These are phyloP conservation scores for Campoplex capitator DNA, from an alignment of 2,888 invertebrate species.

Conservation along the genomic window DNA sequence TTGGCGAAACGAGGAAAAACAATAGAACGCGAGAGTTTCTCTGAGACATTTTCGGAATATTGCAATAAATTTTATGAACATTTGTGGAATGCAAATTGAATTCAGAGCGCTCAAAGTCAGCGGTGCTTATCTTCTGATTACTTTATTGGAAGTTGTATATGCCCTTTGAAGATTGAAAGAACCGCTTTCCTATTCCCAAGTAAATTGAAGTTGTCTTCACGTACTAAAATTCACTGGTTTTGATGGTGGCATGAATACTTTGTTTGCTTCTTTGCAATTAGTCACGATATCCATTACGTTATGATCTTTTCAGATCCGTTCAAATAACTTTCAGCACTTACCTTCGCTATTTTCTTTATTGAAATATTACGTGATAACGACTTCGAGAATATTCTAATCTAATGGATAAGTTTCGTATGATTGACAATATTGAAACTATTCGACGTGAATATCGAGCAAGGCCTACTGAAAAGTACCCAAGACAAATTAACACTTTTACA, in stretches of 20 bases:
- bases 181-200: not conserved
- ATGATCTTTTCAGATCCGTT: not conserved
- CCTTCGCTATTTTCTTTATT: not conserved
- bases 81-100: slow-evolving; percentile 10
- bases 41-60: slow-evolving; percentile 12
- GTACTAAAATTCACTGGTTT: not conserved
- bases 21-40: not conserved
- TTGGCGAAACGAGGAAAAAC: slow-evolving; percentile 2
- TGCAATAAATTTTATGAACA: not conserved
- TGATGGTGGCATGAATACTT: slow-evolving; percentile 13
- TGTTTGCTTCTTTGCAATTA: not conserved
- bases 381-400: slow-evolving; percentile 5
- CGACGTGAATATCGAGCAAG: not conserved
- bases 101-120: not conserved
- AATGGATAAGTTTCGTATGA: not conserved
- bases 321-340: not conserved
- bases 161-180: slow-evolving; percentile 22
- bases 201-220: not conserved
- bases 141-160: slow-evolving; percentile 1
- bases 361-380: slow-evolving; percentile 38
- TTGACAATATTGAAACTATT: not conserved
- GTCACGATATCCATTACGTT: not conserved
- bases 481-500: not conserved
- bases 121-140: slow-evolving; percentile 15
- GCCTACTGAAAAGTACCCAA: slow-evolving; percentile 3